Conservation (phyloP, 2,113 vertebrate species). For the Atractosteus spatula region DNA sequence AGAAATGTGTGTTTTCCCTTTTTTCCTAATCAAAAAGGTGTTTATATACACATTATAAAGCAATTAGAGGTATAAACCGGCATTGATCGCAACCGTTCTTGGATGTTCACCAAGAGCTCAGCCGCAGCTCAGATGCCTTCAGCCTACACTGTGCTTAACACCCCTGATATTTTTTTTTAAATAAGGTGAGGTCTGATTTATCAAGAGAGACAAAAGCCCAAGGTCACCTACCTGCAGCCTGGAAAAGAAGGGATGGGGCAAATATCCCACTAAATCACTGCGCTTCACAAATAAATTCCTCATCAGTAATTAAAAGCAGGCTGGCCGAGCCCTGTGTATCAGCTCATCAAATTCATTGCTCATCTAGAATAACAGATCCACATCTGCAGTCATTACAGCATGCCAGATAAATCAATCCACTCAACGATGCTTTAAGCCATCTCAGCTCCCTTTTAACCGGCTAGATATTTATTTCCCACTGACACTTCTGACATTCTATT, state of each 20-base stretch:
- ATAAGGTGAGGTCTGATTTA: conserved; percentile 39
- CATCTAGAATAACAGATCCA: conserved; percentile 82
- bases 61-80: too few species aligned
- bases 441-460: conserved; percentile 76
- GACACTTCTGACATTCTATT: conserved; percentile 85
- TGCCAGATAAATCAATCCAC: conserved; percentile 79
- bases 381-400: conserved; percentile 83
- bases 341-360: conserved; percentile 79
- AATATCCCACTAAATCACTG: conserved; percentile 68
- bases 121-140: too few species aligned
- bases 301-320: conserved; percentile 85
- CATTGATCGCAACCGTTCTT: too few species aligned
- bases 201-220: conserved; percentile 65
- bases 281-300: conserved; percentile 77
- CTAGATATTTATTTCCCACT: conserved; percentile 78
- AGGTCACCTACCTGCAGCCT: conserved; percentile 79
- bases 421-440: conserved; percentile 75
- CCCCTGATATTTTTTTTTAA: conserved; percentile 22
- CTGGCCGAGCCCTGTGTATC: conserved; percentile 73
- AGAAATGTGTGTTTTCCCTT: too few species aligned
- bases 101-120: too few species aligned
- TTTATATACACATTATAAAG: too few species aligned
- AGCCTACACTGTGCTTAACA: too few species aligned
- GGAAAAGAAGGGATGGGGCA: conserved; percentile 32
- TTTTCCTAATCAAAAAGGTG: too few species aligned